phyloP scores from a whole-genome alignment of 23 tunicate genomes.

The Ascidia mentula region DNA sequence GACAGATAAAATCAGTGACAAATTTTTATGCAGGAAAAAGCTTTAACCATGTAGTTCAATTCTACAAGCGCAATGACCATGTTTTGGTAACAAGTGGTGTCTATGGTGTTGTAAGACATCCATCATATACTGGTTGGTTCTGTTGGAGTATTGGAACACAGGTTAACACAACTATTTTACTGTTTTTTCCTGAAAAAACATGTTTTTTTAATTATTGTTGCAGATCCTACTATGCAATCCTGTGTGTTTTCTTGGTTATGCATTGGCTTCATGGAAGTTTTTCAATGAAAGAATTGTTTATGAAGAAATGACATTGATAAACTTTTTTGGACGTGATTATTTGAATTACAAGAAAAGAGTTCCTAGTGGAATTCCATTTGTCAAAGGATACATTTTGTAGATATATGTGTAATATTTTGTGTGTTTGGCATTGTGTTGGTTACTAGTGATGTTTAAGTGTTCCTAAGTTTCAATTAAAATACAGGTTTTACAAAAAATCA shows the following conservation, averaged over 20 bases:
- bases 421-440: too few species aligned
- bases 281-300: slow-evolving; percentile 72
- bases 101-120: slow-evolving; percentile 84
- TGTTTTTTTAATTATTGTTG: not conserved
- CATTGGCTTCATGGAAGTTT: slow-evolving; percentile 78
- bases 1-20: not conserved
- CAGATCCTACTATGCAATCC: slow-evolving; percentile 80
- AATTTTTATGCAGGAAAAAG: slow-evolving; percentile 36
- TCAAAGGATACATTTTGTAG: slow-evolving; percentile 37
- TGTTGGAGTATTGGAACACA: slow-evolving; percentile 91
- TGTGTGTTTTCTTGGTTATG: slow-evolving; percentile 67
- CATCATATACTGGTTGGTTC: slow-evolving; percentile 94
- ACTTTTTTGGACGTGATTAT: slow-evolving; percentile 72
- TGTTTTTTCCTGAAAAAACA: not conserved
- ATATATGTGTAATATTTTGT: too few species aligned
- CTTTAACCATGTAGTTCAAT: slow-evolving; percentile 80
- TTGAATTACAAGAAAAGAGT: slow-evolving; percentile 64
- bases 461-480: too few species aligned
- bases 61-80: slow-evolving; percentile 52
- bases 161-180: slow-evolving; percentile 11
- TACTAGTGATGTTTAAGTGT: too few species aligned
- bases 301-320: slow-evolving; percentile 65
- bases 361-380: slow-evolving; percentile 92
- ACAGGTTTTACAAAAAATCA: too few species aligned
- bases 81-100: slow-evolving; percentile 72